Percentiles rank a stretch among this genome's conserved stretches.
Conservation (phyloP, 2,113 vertebrate genomes). For the Seriola quinqueradiata region DNA sequence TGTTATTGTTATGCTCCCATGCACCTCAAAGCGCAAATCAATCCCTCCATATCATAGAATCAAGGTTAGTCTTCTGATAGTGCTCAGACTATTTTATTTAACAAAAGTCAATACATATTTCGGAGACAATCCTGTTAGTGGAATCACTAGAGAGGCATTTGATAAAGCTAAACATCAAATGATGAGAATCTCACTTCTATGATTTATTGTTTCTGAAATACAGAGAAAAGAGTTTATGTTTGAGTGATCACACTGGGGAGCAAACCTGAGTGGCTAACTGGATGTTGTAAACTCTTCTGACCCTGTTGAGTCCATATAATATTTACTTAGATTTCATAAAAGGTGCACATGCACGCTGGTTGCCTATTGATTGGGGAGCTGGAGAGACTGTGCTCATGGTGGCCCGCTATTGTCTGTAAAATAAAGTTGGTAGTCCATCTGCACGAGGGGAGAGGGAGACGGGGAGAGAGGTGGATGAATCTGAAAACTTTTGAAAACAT, state of each 20-base stretch:
- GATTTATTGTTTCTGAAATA: conserved; percentile 31
- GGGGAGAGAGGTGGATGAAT: neutral
- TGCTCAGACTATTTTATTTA: conserved; percentile 38
- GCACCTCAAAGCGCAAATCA: conserved; percentile 64
- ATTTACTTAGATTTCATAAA: conserved; percentile 42
- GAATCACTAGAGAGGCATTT: conserved; percentile 7
- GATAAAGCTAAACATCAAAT: conserved; percentile 29
- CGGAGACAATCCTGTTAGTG: conserved; percentile 12
- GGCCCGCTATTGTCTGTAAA: neutral
- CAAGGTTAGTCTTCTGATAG: conserved; percentile 52
- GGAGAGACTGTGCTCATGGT: neutral
- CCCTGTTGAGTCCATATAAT: conserved; percentile 1
- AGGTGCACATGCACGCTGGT: neutral
- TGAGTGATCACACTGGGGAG: conserved; percentile 9
- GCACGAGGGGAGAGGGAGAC: neutral
- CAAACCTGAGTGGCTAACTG: neutral
- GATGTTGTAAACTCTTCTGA: conserved; percentile 25
- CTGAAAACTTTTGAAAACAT: neutral
- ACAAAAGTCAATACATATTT: conserved; percentile 52
- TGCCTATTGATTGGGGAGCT: conserved; percentile 23
- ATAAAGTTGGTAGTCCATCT: conserved; percentile 11
- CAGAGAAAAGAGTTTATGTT: neutral
- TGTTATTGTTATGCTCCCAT: conserved; percentile 54
- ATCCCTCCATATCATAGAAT: conserved; percentile 50
- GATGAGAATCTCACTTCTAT: conserved; percentile 18